Conservation (phyloP, 2,113 vertebrate genomes). For the Passer domesticus region DNA sequence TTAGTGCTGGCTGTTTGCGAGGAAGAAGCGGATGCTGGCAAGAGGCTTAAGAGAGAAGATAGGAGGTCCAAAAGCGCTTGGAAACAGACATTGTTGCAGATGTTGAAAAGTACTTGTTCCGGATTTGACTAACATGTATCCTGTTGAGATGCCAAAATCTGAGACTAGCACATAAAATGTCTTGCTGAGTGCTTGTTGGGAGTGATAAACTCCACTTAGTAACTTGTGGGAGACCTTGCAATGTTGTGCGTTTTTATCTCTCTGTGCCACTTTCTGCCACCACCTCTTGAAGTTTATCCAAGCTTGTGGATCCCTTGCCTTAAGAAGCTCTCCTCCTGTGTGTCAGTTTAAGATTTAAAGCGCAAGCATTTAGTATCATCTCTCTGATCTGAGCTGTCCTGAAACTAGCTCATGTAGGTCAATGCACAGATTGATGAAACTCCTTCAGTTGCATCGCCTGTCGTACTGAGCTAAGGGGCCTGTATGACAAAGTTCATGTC, state of each 20-base stretch:
- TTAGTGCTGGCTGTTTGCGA: not conserved
- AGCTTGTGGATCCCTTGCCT: not conserved
- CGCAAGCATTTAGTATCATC: not conserved
- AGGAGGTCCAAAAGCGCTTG: not conserved
- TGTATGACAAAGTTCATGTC: not conserved
- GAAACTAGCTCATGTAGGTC: not conserved
- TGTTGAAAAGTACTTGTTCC: slow-evolving; percentile 29
- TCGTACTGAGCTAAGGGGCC: not conserved
- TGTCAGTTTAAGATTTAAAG: not conserved
- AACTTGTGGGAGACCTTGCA: not conserved
- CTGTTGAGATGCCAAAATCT: not conserved
- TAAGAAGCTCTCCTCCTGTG: fast-evolving
- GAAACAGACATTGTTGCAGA: slow-evolving; percentile 37
- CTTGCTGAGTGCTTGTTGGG: not conserved
- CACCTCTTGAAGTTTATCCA: not conserved
- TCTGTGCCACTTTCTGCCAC: not conserved
- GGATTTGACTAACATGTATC: slow-evolving; percentile 7
- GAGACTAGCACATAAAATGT: not conserved
- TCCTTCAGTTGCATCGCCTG: not conserved
- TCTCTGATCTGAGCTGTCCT: not conserved
- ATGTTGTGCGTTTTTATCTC: not conserved
- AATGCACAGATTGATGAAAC: not conserved
- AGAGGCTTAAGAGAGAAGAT: not conserved
- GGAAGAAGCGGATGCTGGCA: not conserved
- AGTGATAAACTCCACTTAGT: not conserved